Conservation (phyloP, 2,888 invertebrate species). For the Mythimna pallens region DNA sequence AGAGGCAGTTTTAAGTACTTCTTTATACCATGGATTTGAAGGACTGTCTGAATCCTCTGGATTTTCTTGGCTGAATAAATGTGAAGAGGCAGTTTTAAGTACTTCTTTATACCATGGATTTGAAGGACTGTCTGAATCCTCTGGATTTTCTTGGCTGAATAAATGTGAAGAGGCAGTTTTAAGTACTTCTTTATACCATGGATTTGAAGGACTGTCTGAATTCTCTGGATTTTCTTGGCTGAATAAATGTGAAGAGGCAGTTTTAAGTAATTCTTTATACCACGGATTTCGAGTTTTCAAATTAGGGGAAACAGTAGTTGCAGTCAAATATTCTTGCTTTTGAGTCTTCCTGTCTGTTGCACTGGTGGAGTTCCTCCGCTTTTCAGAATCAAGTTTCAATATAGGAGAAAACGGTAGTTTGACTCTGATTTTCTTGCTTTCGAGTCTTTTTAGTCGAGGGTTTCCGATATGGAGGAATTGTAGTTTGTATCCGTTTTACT, state of each 20-base stretch:
- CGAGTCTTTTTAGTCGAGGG: neutral
- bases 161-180: neutral
- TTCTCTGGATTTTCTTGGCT: no score
- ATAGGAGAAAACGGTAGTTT: neutral
- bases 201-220: neutral
- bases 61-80: neutral
- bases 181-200: neutral
- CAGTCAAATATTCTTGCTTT: neutral
- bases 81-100: neutral
- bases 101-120: neutral
- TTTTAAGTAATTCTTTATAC: neutral
- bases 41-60: neutral
- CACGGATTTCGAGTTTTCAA: neutral
- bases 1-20: no score
- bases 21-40: no score
- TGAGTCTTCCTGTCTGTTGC: neutral
- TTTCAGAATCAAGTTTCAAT: neutral
- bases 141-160: neutral
- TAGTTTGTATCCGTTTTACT: neutral
- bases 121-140: neutral
- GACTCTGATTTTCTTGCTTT: neutral
- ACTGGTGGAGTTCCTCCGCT: neutral
- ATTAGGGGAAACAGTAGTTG: neutral
- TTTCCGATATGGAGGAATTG: neutral
- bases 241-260: neutral